These are phyloP conservation scores for Bradypus variegatus DNA, from an alignment of 2,797 vertebrate genomes.

Conservation along the genomic window DNA sequence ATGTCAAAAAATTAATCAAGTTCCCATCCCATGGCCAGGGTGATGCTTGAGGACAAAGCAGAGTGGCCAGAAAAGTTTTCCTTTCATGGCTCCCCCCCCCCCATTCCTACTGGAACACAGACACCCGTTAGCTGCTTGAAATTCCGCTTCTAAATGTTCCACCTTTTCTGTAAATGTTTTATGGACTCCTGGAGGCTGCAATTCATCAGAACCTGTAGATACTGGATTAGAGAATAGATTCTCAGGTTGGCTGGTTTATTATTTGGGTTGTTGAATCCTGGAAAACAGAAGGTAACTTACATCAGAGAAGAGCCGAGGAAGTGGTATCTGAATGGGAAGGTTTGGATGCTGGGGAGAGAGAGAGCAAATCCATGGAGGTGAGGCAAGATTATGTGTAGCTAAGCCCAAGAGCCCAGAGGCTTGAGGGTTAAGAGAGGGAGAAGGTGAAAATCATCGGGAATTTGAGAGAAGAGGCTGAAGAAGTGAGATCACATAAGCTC, in stretches of 20 bases:
- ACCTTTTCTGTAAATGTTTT: constrained; percentile 14
- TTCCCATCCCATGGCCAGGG: not conserved
- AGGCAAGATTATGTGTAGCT: not conserved
- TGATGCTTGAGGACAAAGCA: not conserved
- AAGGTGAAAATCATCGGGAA: not conserved
- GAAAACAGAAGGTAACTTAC: constrained; percentile 20
- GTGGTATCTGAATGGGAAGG: not conserved
- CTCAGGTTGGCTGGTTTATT: not conserved
- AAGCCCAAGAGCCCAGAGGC: not conserved
- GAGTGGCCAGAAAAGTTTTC: constrained; percentile 3
- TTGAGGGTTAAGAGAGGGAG: not conserved
- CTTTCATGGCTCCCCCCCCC: not conserved
- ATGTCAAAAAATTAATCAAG: constrained; percentile 24
- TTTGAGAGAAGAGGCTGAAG: not conserved
- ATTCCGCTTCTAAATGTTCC: constrained; percentile 28
- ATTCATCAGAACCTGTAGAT: constrained; percentile 18
- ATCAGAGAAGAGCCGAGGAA: not conserved
- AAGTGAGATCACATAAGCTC: not conserved
- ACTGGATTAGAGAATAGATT: constrained; percentile 33
- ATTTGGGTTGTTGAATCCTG: constrained; percentile 1
- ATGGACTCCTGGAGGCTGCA: not conserved
- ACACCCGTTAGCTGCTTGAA: constrained; percentile 19
- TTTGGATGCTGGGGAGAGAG: too few species aligned
- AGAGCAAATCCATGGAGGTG: not conserved
- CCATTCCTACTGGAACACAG: constrained; percentile 22